Evolutionary conservation across 2,888 invertebrate species (phyloP).

Genomic region (Scelioninae gen. 1): DNA sequence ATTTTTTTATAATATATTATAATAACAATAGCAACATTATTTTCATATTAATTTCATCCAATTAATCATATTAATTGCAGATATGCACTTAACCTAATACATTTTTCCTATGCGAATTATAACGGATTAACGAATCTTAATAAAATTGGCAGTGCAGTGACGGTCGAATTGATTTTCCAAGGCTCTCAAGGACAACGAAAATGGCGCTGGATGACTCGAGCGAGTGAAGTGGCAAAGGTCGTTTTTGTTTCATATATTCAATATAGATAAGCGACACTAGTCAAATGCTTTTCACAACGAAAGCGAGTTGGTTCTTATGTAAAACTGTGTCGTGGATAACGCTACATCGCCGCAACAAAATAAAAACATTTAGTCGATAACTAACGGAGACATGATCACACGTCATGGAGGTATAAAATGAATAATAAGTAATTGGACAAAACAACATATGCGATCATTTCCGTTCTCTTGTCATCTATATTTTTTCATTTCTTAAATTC

Average conservation of each 20-base stretch:
- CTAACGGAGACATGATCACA: constrained; percentile 77
- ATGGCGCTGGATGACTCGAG: constrained; percentile 81
- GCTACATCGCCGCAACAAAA: constrained; percentile 13
- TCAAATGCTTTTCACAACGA: constrained; percentile 22
- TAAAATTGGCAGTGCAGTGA: constrained; percentile 9
- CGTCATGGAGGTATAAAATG: constrained; percentile 77
- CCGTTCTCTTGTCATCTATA: no score
- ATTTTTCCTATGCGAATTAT: no score
- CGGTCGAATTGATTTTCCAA: constrained; percentile 33
- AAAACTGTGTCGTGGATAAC: not conserved
- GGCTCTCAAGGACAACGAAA: constrained; percentile 69
- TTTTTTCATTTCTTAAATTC: no score
- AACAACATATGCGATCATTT: constrained; percentile 8
- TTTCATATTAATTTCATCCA: no score
- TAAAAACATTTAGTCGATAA: constrained; percentile 17
- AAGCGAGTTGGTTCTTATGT: constrained; percentile 11
- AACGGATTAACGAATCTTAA: no score
- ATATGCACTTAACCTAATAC: no score
- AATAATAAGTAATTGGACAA: not conserved
- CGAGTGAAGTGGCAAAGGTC: constrained; percentile 81
- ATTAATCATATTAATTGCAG: no score
- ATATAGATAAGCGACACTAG: constrained; percentile 31
- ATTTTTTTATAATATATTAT: no score
- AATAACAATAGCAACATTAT: no score
- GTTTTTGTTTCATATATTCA: constrained; percentile 39